phyloP scores from a whole-genome alignment of 2,888 invertebrate genomes.

The Uropetala carovei region DNA sequence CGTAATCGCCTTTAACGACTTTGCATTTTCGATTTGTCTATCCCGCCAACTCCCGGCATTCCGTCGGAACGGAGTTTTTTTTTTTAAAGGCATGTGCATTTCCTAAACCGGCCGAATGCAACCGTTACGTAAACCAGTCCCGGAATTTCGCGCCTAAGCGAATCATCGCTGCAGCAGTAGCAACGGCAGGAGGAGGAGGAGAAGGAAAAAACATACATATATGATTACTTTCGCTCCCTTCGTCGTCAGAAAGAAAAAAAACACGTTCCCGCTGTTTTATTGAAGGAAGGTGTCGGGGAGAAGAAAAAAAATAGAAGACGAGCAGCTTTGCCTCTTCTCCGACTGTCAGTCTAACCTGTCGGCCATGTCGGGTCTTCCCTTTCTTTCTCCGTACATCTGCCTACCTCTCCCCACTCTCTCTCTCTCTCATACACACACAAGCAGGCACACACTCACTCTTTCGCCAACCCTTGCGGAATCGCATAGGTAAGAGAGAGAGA shows the following conservation, averaged over 20 bases:
- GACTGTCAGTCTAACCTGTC: not conserved
- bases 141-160: constrained; percentile 32
- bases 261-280: not conserved
- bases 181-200: no score
- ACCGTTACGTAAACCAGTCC: constrained; percentile 19
- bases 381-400: not conserved
- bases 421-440: not conserved
- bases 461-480: constrained; percentile 44
- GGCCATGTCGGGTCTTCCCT: not conserved
- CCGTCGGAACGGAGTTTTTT: not conserved
- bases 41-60: not conserved
- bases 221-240: not conserved
- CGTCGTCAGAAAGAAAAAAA: not conserved
- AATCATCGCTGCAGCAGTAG: not conserved
- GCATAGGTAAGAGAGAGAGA: not conserved
- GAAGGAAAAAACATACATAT: not conserved
- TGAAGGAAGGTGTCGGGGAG: not conserved
- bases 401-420: not conserved
- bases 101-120: constrained; percentile 23
- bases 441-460: not conserved
- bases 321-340: not conserved
- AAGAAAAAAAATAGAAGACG: not conserved
- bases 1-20: not conserved
- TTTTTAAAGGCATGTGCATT: not conserved
- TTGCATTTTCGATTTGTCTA: not conserved